Base-by-base conservation (phyloP, 2,113 vertebrate species). In the Aspidoscelis tigris region DNA sequence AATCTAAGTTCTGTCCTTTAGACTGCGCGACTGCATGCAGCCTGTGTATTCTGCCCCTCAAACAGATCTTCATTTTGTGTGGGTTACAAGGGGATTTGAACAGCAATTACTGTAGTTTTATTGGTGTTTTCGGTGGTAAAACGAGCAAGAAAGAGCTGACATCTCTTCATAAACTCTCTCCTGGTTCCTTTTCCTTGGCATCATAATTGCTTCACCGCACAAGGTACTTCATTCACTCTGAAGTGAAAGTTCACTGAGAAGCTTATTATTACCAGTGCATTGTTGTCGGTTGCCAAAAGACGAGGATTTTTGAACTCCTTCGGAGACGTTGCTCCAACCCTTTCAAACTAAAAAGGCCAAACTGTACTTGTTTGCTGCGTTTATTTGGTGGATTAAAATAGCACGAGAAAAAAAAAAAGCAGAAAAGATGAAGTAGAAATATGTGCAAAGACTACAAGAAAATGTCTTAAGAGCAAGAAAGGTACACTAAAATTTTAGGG, bases 131-230 rank as follows among this genome's bases (percentile, higher is more conserved):
- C 43, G 44, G 86, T 73, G 73, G 77, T 80, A 69, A 83, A 78
- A 1, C 74, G 20, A 86, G 2, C 26, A 73, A 43, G 76, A 5
- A 26, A 39, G 53, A 16, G 81, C 84, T 58, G 80, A 87, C 72
- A 12, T 85, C 74, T 55, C 77, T 88, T 76, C 50, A 79, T 81
- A 81, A 80, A 41, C 26, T 79, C 5, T 78, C 50, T 74, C 72
- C 68, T 69, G 58, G 0, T 83, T 84, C 11, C 16, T 11, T 89
- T 88, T 87, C 71, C 14, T 14, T 78, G 24, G 16, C 86, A 89
- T 80, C 84, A 82, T 92, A 93, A 86, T 91, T 92, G 55, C 55
- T 72, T 0, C 69, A 26, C 84, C 88, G 78, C 90, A 73, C 33
- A 55, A 88, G 82, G 78, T 24, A 83, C 81, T 92, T 88, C 68